Base-by-base conservation (phyloP, 2,888 invertebrate genomes). In the Perizoma affinitatum region DNA sequence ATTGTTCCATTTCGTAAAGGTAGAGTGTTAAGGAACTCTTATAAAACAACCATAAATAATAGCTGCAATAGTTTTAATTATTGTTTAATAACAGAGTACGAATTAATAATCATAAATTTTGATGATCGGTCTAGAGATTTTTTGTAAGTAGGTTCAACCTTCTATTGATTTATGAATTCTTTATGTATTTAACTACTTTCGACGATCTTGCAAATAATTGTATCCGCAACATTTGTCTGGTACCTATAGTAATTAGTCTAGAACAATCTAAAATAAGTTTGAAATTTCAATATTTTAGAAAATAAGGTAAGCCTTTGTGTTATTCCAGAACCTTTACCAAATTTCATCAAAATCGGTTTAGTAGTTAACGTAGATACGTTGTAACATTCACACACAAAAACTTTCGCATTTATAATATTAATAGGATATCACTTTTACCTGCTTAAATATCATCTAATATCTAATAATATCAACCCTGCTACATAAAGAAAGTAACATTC, bases 51-150 rank as follows among this genome's bases (percentile, higher is more conserved):
- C 49, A 62, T 66, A 53, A 63, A 60, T 64, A 61, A 59, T 6
- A 51, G 5, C 44, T 22, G 53, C 42, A 52, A 62, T 56, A 53
- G 34, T 50, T 48, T 35, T 52, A 46, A 64, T 60, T 59, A 52
- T 52, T 42, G 3, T 46, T 41, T 67, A 63, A 63, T 67, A 60
- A 58, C 54, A 63, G 41, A 53, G 50, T 40, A 46, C 11, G 10
- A 53, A 56, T 60, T 60, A 61, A 50, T 68, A 65, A 63, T 58
- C 54, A 43, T 10, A 47, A 45, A 33, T 61, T 55, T 53, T 66
- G 62, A 65, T 64, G 57, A 58, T 63, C 38, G 61, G 49, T 51
- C 46, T 40, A 60, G 38, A 52, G 54, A 58, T 61, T 58, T 59
- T 52, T 55, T 48, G 38, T 43, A 33, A 50, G 5, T 38, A 38